Percentiles rank a stretch among this genome's conserved stretches.
Conservation (phyloP, 2,113 vertebrate genomes). For the Ursus arctos region DNA sequence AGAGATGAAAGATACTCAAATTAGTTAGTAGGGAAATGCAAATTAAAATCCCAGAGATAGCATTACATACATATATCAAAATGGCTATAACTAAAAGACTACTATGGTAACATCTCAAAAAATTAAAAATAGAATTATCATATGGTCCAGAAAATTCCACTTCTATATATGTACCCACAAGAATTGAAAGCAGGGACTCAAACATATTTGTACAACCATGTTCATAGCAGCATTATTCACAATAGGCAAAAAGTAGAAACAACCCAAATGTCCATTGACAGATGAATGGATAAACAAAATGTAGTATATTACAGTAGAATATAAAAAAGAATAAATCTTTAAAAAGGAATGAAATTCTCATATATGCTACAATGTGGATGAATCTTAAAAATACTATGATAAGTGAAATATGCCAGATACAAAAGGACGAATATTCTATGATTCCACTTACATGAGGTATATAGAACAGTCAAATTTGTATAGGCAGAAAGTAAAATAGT, state of each 20-base stretch:
- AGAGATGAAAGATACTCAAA: background rate
- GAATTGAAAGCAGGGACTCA: background rate
- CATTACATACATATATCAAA: background rate
- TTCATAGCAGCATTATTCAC: too few species aligned
- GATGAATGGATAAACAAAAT: too few species aligned
- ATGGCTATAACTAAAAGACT: background rate
- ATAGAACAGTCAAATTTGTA: background rate
- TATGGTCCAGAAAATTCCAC: background rate
- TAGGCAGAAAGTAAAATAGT: background rate
- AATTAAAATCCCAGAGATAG: background rate
- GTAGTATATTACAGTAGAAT: too few species aligned
- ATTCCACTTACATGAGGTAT: background rate
- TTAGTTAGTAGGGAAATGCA: background rate
- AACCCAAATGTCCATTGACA: too few species aligned
- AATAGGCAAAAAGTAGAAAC: too few species aligned
- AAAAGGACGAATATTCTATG: too few species aligned
- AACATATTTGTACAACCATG: background rate
- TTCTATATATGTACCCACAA: background rate
- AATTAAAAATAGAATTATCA: background rate
- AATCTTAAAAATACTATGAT: too few species aligned
- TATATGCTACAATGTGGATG: too few species aligned
- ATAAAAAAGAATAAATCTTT: too few species aligned
- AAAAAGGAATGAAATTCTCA: too few species aligned
- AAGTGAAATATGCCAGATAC: too few species aligned
- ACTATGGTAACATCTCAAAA: background rate